These are phyloP conservation scores for Thalassoma bifasciatum DNA, from an alignment of 2,113 vertebrate species.

Conservation along the genomic window DNA sequence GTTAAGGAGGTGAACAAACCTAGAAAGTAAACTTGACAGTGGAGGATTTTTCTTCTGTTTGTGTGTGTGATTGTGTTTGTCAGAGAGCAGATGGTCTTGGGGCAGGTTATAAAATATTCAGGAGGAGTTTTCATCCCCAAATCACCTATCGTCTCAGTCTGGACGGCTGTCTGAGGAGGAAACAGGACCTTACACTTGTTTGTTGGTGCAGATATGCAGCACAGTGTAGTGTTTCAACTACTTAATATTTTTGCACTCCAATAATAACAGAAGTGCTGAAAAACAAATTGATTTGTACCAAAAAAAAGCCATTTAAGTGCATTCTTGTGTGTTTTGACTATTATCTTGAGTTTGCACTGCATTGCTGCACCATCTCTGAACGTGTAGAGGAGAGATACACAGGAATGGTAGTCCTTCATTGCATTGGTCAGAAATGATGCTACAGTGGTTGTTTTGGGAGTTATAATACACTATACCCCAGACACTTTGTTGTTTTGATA, in stretches of 20 bases:
- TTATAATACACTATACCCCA: too few species aligned
- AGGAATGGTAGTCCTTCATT: too few species aligned
- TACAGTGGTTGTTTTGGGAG: too few species aligned
- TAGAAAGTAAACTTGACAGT: slow-evolving; percentile 12
- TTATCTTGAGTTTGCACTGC: slow-evolving; percentile 40
- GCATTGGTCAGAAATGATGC: too few species aligned
- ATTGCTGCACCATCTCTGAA: neutral
- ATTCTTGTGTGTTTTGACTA: slow-evolving; percentile 1
- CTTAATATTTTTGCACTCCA: slow-evolving; percentile 22
- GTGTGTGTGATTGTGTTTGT: slow-evolving; percentile 35
- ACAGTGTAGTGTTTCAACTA: neutral
- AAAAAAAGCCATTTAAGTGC: neutral
- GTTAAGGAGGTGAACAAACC: slow-evolving; percentile 9
- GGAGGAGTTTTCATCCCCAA: slow-evolving; percentile 42
- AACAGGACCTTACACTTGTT: neutral
- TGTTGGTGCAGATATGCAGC: slow-evolving; percentile 11
- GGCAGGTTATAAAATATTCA: slow-evolving; percentile 70
- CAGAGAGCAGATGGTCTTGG: slow-evolving; percentile 57
- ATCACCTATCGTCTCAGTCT: slow-evolving; percentile 34
- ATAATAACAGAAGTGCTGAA: slow-evolving; percentile 24
- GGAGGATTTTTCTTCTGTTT: slow-evolving; percentile 1
- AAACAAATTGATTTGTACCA: too few species aligned
- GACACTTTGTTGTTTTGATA: too few species aligned
- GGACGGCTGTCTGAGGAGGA: slow-evolving; percentile 33
- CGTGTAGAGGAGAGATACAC: too few species aligned